Evolutionary conservation across 1,140 invertebrate species (phyloP).

Genomic region (Leptinotarsa texana): DNA sequence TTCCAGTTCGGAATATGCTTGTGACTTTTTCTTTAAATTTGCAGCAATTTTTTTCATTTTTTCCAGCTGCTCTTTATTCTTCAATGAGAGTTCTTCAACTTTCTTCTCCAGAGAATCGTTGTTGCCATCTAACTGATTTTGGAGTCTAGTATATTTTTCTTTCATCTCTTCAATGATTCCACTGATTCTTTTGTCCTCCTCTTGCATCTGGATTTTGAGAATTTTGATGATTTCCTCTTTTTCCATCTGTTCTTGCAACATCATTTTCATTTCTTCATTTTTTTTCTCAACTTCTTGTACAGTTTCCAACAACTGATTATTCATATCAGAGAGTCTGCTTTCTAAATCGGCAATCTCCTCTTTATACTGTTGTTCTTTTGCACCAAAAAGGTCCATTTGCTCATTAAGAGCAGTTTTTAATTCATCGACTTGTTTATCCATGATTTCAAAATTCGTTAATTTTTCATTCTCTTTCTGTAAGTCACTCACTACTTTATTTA

Average conservation of each 20-base stretch:
- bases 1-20: slow-evolving; percentile 68
- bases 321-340: slow-evolving; percentile 39
- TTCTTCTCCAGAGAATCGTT: slow-evolving; percentile 50
- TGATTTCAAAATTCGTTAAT: slow-evolving; percentile 34
- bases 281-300: slow-evolving; percentile 45
- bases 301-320: slow-evolving; percentile 25
- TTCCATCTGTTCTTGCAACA: slow-evolving; percentile 43
- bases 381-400: slow-evolving; percentile 26
- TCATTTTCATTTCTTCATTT: slow-evolving; percentile 41
- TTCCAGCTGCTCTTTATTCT: slow-evolving; percentile 64
- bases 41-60: slow-evolving; percentile 78
- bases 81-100: slow-evolving; percentile 56
- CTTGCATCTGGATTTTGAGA: slow-evolving; percentile 56
- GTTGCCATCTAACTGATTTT: slow-evolving; percentile 52
- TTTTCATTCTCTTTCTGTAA: slow-evolving; percentile 44
- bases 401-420: slow-evolving; percentile 38
- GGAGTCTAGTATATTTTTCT: slow-evolving; percentile 53
- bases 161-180: slow-evolving; percentile 57
- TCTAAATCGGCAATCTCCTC: slow-evolving; percentile 23
- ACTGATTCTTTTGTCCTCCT: slow-evolving; percentile 63
- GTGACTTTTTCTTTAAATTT: slow-evolving; percentile 72
- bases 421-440: slow-evolving; percentile 37
- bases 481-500: slow-evolving; percentile 43
- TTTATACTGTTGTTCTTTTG: slow-evolving; percentile 42
- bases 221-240: slow-evolving; percentile 54